Percentiles rank a stretch among this genome's conserved stretches.
phyloP scores from a whole-genome alignment of 2,888 invertebrate species.

The Heliconius aoede region DNA sequence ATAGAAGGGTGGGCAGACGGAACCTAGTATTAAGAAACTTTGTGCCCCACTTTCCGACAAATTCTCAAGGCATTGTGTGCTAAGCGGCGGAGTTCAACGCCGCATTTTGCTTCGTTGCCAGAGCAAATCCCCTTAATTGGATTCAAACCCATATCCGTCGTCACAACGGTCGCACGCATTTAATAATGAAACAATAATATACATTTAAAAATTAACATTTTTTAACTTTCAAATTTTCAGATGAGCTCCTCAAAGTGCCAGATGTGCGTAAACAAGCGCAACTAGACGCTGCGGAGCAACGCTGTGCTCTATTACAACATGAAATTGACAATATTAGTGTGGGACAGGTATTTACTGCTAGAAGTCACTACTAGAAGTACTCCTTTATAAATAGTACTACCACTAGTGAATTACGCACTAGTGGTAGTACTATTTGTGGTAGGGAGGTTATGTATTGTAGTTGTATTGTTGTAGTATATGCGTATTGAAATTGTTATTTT shows the following conservation, averaged over 20 bases:
- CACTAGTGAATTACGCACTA: too few species aligned
- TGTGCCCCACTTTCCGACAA: too few species aligned
- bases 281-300: slow-evolving; percentile 72
- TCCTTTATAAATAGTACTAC: too few species aligned
- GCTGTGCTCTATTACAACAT: slow-evolving; percentile 71
- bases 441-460: slow-evolving; percentile 2
- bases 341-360: slow-evolving; percentile 61
- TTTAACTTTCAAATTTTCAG: slow-evolving; percentile 52
- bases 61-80: too few species aligned
- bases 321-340: slow-evolving; percentile 74
- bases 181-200: too few species aligned
- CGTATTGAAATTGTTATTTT: too few species aligned
- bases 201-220: too few species aligned
- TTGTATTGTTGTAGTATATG: slow-evolving; percentile 10
- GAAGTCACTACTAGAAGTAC: neutral
- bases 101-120: neutral
- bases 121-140: neutral
- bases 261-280: slow-evolving; percentile 77
- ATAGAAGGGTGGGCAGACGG: too few species aligned
- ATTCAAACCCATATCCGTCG: too few species aligned
- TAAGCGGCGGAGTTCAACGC: neutral
- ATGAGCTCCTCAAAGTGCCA: slow-evolving; percentile 75
- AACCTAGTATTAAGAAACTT: too few species aligned
- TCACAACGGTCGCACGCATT: too few species aligned
- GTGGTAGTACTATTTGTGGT: too few species aligned